Base-by-base conservation (phyloP, 2,888 invertebrate species). In the Sinohyriopsis cumingii region DNA sequence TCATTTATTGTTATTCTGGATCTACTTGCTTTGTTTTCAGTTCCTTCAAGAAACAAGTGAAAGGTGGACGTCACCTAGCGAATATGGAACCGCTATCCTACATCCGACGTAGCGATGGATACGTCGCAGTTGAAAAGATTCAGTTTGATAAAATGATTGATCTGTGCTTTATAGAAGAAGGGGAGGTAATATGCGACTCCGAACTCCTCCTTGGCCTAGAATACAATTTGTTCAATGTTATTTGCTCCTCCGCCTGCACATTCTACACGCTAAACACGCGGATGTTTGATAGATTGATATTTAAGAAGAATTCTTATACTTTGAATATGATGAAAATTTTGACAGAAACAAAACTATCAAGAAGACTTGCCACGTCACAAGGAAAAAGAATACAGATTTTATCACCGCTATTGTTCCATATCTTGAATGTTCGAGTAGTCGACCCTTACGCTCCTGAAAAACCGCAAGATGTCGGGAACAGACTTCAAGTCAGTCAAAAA, bases 121-220 rank as follows among this genome's bases (percentile, higher is more conserved):
- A 79, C 33, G 78, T 76, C 19, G 79, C 79, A 6, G 80, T 77
- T 4, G 82, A 80, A 59, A 78, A 69, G 63, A 63, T 71, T 20
- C 62, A 72, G 25, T 76, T 75, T 45, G 76, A 79, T n/a, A 73
- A 72, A 70, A 66, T 68, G 1, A 67, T 79, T 3, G 79, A 82
- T 56, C 60, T 82, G 6, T 81, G 80, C 65, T 68, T 77, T 19
- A 75, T 82, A 24, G 75, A 76, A 56, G 79, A 75, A 66, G 82
- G 82, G n/a, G 80, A 82, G 59, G 76, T 82, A 5, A 67, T 80
- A 20, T 81, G 84, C 56, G 86, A 82, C 68, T 68, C 74, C 9
- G 86, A 86, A 69, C 68, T 84, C 6, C 67, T 84, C 12, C 65
- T 84, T 0, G 77, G 78, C 18, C 65, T 86, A 5, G 78, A 81